Evolutionary conservation across 2,797 vertebrate species (phyloP).

Genomic region (Hemibagrus guttatus): DNA sequence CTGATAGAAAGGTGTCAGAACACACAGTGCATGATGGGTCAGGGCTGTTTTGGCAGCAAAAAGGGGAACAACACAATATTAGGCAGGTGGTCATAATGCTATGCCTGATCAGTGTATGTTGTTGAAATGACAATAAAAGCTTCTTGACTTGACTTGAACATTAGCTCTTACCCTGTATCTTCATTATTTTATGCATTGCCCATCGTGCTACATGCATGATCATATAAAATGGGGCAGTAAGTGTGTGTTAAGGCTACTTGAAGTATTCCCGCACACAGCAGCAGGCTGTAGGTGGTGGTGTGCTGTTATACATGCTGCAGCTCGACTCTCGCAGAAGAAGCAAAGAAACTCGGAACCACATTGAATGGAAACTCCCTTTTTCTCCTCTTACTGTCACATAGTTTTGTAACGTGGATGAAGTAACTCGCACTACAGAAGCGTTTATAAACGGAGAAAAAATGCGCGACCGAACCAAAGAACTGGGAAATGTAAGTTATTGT

Average conservation of each 20-base stretch:
- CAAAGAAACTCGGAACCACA: slow-evolving; percentile 12
- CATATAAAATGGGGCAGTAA: not conserved
- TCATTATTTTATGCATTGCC: not conserved
- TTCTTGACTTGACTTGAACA: no score
- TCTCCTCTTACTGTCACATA: slow-evolving; percentile 13
- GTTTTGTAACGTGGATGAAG: slow-evolving; percentile 23
- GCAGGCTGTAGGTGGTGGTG: slow-evolving; percentile 22
- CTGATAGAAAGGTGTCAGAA: no score
- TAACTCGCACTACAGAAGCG: slow-evolving; percentile 7
- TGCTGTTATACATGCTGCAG: not conserved
- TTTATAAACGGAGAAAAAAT: slow-evolving; percentile 58
- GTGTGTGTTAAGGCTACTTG: not conserved
- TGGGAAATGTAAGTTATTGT: slow-evolving; percentile 73
- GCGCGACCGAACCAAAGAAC: slow-evolving; percentile 79
- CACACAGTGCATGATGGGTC: no score
- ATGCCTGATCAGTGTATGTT: no score
- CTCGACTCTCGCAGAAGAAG: slow-evolving; percentile 9
- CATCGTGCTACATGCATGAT: not conserved
- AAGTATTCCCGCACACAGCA: not conserved
- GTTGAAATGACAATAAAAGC: no score
- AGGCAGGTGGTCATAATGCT: no score
- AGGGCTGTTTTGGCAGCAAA: no score
- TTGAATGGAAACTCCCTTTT: slow-evolving; percentile 52
- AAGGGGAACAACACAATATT: no score
- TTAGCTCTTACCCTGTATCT: not conserved